Base-by-base conservation (phyloP, 2,113 vertebrate genomes). In the Oryzias celebensis region DNA sequence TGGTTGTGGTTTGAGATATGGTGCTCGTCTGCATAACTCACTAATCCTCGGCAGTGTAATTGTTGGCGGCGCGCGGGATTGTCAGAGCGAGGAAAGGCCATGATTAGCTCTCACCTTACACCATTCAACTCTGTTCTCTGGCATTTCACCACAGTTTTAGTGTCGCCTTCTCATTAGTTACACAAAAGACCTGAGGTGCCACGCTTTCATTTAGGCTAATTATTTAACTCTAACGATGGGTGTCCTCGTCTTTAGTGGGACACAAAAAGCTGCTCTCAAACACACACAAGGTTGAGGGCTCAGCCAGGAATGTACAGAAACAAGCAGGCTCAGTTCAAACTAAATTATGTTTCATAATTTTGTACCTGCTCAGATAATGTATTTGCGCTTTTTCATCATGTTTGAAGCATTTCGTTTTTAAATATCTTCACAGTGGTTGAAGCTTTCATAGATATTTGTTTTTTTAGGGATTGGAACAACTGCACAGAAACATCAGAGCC, bases 71-170 rank as follows among this genome's bases (percentile, higher is more conserved):
- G 68, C 58, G 65, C 78, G 64, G 60, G 72, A 52, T 65, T 80
- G 68, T 74, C 75, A 65, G 79, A 78, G 85, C 86, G 82, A 68
- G 75, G 64, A 79, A 64, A 75, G 59, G 28, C 42, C 58, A 63
- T 81, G 85, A 90, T 91, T 87, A 86, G 81, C 79, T 84, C 66
- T 71, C 75, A 78, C 70, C 65, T 77, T 75, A 73, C 73, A 83
- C 58, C 71, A 60, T 62, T 83, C 73, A 65, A 67, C 71, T 64
- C 23, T 60, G 57, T 79, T 78, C 64, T 41, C 63, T 59, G 46
- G 44, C 60, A 53, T 78, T 77, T 84, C 26, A 56, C 60, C 63
- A 43, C 7, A 7, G 49, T 58, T 76, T 71, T 60, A 53, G 48
- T 58, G 51, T 67, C 60, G 65, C 65, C 61, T 71, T 70, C 50